Base-by-base conservation (phyloP, 2,888 invertebrate genomes). In the Latrodectus elegans region DNA sequence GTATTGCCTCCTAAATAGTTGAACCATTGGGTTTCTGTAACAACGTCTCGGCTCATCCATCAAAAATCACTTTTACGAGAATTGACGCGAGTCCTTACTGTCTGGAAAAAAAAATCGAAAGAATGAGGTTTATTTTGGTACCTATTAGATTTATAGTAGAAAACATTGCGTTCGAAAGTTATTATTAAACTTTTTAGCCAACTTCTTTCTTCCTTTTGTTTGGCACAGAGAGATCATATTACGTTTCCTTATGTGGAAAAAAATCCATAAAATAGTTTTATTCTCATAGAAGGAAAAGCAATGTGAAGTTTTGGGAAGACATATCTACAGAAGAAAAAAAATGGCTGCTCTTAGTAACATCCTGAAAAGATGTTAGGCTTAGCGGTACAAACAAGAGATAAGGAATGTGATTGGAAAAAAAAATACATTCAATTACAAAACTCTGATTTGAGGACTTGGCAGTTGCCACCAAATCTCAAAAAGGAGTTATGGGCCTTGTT, bases 91-190 rank as follows among this genome's bases (percentile, higher is more conserved):
- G 60, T n/a, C 60, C 60, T 60, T 60, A 60, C 6, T 60, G 60
- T 15, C 60, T 15, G 12, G 14, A 60, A 10, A n/a, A 14, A 60
- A 72, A 72, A 75, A 22, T 77, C 77, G 65, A 52, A 67, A 26
- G 55, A 15, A 38, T 38, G 4, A 38, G 38, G 38, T 38, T 38
- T 38, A 38, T 38, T n/a, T 22, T 53, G 10, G 49, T 75, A 82
- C 68, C 75, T 82, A 82, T 82, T 82, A 75, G 82, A 82, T 82
- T 82, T 60, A 75, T 68, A 38, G 38, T 75, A 75, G 70, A 52
- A 74, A 68, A 74, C 74, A 68, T 74, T 74, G 75, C 52, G 65
- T 51, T 75, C 53, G 17, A 65, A 60, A 68, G 15, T 53, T 68
- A 52, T 67, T 65, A 55, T 49, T 68, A 75, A 78, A 67, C 68